Conservation (phyloP, 2,113 vertebrate species). For the Gasterosteus nipponicus region DNA sequence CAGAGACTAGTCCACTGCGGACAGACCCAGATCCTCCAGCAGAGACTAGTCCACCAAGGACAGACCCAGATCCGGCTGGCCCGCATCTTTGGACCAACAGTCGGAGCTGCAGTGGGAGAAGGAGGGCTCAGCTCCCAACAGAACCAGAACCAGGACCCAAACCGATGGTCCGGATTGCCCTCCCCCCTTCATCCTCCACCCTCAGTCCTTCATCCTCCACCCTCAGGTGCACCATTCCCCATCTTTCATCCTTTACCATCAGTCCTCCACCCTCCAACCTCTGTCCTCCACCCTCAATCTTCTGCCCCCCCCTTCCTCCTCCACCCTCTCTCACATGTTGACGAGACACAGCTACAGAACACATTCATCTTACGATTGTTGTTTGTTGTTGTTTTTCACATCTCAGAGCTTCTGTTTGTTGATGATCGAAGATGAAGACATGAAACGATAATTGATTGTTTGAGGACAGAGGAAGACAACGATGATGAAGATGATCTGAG, state of each 20-base stretch:
- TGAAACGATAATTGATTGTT: background rate
- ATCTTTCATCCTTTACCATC: no score
- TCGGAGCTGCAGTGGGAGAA: background rate
- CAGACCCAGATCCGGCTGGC: no score
- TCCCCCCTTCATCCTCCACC: no score
- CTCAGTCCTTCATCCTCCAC: no score
- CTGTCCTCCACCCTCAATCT: background rate
- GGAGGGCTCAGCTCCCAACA: background rate
- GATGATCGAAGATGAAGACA: conserved; percentile 26
- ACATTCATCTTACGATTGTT: conserved; percentile 45
- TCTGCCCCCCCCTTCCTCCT: conserved; percentile 46
- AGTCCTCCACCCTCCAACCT: background rate
- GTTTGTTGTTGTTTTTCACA: background rate
- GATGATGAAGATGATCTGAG: conserved; percentile 24
- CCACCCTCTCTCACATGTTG: conserved; percentile 59
- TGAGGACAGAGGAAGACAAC: conserved; percentile 10
- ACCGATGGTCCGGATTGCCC: background rate
- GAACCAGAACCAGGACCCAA: background rate
- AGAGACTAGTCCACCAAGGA: no score
- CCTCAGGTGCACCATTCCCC: no score
- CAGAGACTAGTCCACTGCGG: no score
- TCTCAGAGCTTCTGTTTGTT: conserved; percentile 38
- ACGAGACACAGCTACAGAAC: conserved; percentile 57
- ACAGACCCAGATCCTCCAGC: no score
- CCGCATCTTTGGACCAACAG: no score